Percentiles rank a stretch among this genome's conserved stretches.
These are phyloP conservation scores for Eupeodes corollae DNA, from an alignment of 1,140 invertebrate genomes.

Conservation along the genomic window DNA sequence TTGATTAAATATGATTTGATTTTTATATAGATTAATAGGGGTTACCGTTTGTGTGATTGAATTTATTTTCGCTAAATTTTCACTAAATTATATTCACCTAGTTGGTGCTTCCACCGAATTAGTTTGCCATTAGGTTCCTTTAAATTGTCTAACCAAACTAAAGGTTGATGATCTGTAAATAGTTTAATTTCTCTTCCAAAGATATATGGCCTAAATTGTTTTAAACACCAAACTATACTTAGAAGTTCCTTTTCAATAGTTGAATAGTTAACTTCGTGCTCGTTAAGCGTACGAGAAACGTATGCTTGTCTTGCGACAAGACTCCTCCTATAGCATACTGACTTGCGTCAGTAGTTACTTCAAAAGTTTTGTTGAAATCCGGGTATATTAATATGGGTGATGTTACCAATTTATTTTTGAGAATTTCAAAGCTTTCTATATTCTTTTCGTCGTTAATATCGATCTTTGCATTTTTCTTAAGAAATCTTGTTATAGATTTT, in stretches of 20 bases:
- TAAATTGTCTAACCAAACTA: not conserved
- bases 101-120: no score
- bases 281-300: slow-evolving; percentile 22
- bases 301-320: slow-evolving; percentile 23
- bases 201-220: slow-evolving; percentile 28
- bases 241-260: slow-evolving; percentile 40
- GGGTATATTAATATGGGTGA: no score
- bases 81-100: no score
- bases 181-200: no score
- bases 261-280: slow-evolving; percentile 28
- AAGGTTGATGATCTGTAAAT: not conserved
- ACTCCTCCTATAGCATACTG: slow-evolving; percentile 21
- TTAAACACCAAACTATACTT: slow-evolving; percentile 28
- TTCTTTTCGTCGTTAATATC: slow-evolving; percentile 1
- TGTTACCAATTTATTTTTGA: no score
- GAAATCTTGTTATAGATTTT: not conserved
- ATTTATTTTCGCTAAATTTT: no score
- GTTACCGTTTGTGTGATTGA: no score
- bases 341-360: slow-evolving; percentile 19
- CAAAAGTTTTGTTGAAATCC: no score
- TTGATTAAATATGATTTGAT: no score
- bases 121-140: no score
- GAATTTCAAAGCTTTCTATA: no score
- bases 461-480: slow-evolving; percentile 8
- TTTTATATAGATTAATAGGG: no score